phyloP scores from a whole-genome alignment of 2,797 vertebrate genomes.

The Cynopterus sphinx region DNA sequence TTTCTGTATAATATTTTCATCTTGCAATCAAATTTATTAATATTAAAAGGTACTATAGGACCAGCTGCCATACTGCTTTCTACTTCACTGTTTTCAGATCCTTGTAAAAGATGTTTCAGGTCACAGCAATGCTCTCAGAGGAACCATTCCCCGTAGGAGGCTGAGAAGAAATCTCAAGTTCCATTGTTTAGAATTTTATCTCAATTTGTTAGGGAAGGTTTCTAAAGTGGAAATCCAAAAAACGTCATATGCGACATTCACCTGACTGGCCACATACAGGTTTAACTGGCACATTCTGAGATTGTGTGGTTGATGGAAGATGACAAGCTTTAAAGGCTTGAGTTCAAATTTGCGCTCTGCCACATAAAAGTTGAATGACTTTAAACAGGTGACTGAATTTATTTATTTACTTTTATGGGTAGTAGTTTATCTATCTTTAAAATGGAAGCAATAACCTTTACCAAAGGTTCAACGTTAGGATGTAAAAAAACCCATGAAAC shows the following conservation, averaged over 20 bases:
- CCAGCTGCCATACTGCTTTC: neutral
- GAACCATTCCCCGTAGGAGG: neutral
- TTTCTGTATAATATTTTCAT: constrained; percentile 20
- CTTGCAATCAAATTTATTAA: neutral
- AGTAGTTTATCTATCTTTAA: neutral
- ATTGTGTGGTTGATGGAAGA: neutral
- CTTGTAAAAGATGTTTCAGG: neutral
- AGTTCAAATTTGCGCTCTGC: neutral
- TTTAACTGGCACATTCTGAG: neutral
- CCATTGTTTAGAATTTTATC: neutral
- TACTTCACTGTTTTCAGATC: neutral
- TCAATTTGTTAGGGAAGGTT: neutral
- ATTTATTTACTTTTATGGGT: neutral
- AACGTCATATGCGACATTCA: neutral
- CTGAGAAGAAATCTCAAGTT: neutral
- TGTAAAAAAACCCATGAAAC: neutral
- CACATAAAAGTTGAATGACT: neutral
- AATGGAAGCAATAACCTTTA: neutral
- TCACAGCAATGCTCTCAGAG: neutral
- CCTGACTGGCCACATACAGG: neutral
- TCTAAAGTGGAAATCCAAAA: neutral
- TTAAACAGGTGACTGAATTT: neutral
- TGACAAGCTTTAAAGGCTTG: neutral
- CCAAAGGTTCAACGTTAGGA: neutral
- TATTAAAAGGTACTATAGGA: neutral